Conservation (phyloP, 2,113 vertebrate genomes). For the Microtus ochrogaster region DNA sequence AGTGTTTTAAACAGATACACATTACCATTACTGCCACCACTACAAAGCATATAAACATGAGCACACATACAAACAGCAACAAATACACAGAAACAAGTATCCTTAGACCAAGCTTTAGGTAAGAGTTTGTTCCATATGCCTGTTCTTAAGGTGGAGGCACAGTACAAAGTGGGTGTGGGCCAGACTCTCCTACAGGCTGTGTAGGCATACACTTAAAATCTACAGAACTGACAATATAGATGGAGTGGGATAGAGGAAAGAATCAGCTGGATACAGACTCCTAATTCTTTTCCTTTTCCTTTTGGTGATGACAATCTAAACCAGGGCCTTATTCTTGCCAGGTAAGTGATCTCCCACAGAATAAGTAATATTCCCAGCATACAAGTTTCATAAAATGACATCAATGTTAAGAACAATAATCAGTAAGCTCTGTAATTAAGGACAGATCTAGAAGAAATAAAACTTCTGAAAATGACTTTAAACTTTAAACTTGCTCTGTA, state of each 20-base stretch:
- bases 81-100: neutral
- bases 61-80: neutral
- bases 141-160: neutral
- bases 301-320: neutral
- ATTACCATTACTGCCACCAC: neutral
- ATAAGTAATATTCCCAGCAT: neutral
- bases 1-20: neutral
- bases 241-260: fast-evolving
- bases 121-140: neutral
- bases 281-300: neutral
- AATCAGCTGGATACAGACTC: neutral
- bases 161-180: neutral
- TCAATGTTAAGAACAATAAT: slow-evolving; percentile 1
- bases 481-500: neutral
- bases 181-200: neutral
- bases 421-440: neutral
- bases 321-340: neutral
- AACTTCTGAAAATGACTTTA: slow-evolving; percentile 39
- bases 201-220: neutral
- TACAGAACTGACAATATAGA: neutral
- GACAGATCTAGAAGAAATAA: slow-evolving; percentile 31
- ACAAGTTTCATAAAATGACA: neutral
- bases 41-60: neutral
- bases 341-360: neutral
- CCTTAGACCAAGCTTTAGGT: neutral